Percentiles rank a stretch among this genome's conserved stretches.
phyloP scores from a whole-genome alignment of 2,797 vertebrate genomes.

The Spheniscus humboldti region DNA sequence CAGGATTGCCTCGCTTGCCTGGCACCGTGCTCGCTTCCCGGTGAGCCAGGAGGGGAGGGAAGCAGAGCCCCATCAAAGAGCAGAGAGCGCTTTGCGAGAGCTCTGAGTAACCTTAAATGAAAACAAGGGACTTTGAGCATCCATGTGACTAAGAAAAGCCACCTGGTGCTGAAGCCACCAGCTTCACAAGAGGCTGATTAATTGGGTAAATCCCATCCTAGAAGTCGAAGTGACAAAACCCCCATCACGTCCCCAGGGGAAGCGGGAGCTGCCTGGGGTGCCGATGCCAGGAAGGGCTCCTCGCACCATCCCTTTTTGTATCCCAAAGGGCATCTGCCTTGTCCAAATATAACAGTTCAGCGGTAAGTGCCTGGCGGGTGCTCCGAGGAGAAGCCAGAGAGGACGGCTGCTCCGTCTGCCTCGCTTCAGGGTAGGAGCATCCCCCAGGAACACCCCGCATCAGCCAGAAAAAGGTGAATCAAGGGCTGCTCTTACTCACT shows the following conservation, averaged over 20 bases:
- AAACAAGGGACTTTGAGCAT: neutral
- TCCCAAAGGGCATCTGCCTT: neutral
- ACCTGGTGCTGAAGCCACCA: too few species aligned
- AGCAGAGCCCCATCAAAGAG: neutral
- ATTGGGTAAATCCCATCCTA: neutral
- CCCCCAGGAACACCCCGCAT: neutral
- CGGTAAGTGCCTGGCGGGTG: neutral
- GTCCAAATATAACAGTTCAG: neutral
- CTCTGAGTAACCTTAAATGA: neutral
- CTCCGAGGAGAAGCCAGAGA: neutral
- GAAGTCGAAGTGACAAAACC: neutral
- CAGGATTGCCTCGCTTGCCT: neutral
- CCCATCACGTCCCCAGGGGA: neutral
- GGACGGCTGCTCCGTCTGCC: neutral
- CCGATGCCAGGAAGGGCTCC: neutral
- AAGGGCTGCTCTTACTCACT: neutral
- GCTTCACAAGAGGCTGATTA: neutral
- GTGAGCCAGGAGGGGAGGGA: neutral
- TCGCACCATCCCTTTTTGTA: neutral
- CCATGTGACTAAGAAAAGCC: rapidly evolving
- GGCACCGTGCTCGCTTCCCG: neutral
- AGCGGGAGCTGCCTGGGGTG: neutral
- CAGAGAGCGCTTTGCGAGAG: neutral
- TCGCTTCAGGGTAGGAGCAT: neutral
- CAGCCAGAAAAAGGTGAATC: neutral